These are phyloP conservation scores for Maccullochella peelii DNA, from an alignment of 2,113 vertebrate species.

Conservation along the genomic window DNA sequence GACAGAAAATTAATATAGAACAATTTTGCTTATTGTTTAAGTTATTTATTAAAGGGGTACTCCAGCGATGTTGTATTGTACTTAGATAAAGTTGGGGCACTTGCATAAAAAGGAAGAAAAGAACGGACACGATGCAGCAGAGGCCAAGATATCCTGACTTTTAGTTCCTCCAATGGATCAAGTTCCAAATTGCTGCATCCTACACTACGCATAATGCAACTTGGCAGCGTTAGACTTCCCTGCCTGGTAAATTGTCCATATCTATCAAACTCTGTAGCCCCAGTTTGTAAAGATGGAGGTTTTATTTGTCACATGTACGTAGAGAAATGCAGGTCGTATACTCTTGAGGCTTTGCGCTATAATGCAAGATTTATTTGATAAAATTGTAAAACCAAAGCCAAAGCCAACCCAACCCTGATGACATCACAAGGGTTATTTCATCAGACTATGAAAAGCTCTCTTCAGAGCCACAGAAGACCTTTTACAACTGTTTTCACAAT, in stretches of 20 bases:
- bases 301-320: background rate
- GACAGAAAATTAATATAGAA: background rate
- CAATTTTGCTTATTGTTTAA: background rate
- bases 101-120: background rate
- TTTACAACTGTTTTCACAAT: background rate
- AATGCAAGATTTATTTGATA: background rate
- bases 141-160: background rate
- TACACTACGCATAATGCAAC: conserved; percentile 1
- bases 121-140: background rate
- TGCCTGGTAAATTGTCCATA: background rate
- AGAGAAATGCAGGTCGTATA: background rate
- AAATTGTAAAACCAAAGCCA: background rate
- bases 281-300: background rate
- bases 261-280: background rate
- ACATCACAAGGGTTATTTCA: background rate
- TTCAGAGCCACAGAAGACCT: background rate
- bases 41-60: background rate
- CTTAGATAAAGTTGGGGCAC: background rate
- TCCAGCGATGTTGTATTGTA: background rate
- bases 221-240: background rate
- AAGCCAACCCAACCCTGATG: background rate
- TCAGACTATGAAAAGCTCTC: background rate
- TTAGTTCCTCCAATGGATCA: background rate
- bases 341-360: background rate
- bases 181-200: background rate